Base-by-base conservation (phyloP, 2,888 invertebrate genomes). In the Melinaea menophilus region DNA sequence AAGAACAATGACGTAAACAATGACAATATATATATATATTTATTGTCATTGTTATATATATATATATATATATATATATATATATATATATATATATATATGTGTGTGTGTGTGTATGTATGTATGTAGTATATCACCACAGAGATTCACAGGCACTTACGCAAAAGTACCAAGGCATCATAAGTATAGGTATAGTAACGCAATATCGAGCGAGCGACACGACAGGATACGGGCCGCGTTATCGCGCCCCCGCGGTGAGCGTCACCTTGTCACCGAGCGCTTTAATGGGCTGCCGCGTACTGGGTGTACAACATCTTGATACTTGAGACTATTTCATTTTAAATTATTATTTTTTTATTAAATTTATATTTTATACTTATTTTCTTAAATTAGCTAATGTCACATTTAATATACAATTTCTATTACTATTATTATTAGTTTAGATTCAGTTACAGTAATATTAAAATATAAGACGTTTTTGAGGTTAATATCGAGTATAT, bases 231-330 rank as follows among this genome's bases (percentile, higher is more conserved):
- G 84, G 81, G 84, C 81, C 81, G 78, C 83, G 82, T 82, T 84
- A 85, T 86, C 85, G 84, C 84, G 80, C 84, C 81, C 80, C 80
- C 80, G 81, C 81, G 79, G 80, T 78, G 79, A 79, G 80, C 75
- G 86, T 86, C 88, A 86, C 86, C 88, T 88, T 87, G 88, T 88
- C 88, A 88, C 88, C 86, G 87, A 85, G 82, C 86, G 81, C 79
- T 86, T 85, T 89, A 88, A 89, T 88, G 88, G 85, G 83, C 84
- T 82, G 84, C 83, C 73, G 82, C 78, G 75, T 84, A 84, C 81
- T 70, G 72, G 78, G 81, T 70, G 77, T 71, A 72, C 71, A 65
- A 61, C 68, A 69, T 75, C 78, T 86, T 87, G 86, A 84, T 84
- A 75, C 80, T 86, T 62, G 45, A 63, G 64, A 46, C 63, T 51